Base-by-base conservation (phyloP, 2,888 invertebrate genomes). In the Rhyacophila evoluta region DNA sequence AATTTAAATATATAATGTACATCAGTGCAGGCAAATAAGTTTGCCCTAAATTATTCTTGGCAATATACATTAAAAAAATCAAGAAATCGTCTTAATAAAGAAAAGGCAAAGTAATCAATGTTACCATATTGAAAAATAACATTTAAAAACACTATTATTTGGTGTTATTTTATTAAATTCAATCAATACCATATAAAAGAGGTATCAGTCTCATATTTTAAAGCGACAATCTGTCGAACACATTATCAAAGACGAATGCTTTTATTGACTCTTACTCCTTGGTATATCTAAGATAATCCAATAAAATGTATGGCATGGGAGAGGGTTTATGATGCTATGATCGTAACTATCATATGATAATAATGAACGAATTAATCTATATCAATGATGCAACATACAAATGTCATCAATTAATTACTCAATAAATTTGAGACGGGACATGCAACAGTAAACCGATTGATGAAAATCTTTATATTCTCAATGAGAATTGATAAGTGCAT, bases 241-340 rank as follows among this genome's bases (percentile, higher is more conserved):
- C 55, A 55, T 55, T 55, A 55, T 55, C 55, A 55, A 55, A 55
- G 55, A 55, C 55, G 55, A 55, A 55, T 55, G 55, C 55, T 55
- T 55, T 55, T 55, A 55, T 55, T 55, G 55, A 55, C 55, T 55
- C 19, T 55, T 33, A 33, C 29, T 33, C 55, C 15, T 19, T 39
- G 39, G n/a, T 55, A 15, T 55, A 55, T 19, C 55, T 10, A 19
- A 55, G 55, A 55, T 55, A 55, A 55, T 55, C 55, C 25, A 19
- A 55, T 55, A 55, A 19, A 55, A 25, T 19, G 15, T 55, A 55
- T 55, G 55, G 55, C 55, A 55, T 55, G 55, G 15, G 55, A 55
- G 29, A 33, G 55, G 55, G 19, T 19, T 55, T 25, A 25, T 55
- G 19, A 55, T 55, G 25, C 15, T 55, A 55, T 10, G 10, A 8